phyloP scores from a whole-genome alignment of 1,140 invertebrate genomes.

The Aphis gossypii region DNA sequence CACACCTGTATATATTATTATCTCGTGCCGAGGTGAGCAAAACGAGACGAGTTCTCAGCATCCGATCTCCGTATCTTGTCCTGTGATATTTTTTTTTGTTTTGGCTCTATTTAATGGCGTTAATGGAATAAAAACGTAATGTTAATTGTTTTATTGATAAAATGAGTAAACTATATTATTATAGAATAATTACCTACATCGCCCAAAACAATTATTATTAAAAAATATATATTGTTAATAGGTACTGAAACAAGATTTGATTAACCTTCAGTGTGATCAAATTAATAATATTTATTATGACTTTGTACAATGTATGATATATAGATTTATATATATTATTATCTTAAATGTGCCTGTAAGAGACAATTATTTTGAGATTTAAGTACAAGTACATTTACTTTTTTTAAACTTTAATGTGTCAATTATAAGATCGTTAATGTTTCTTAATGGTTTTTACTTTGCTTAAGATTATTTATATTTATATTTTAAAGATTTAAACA shows the following conservation, averaged over 20 bases:
- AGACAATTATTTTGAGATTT: slow-evolving; percentile 5
- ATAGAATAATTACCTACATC: background rate
- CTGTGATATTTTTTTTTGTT: background rate
- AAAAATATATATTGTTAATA: slow-evolving; percentile 7
- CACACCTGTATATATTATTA: background rate
- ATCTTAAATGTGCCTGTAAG: background rate
- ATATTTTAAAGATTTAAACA: background rate
- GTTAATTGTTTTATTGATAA: background rate
- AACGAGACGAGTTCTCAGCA: background rate
- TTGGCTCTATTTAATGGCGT: background rate
- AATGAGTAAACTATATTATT: background rate
- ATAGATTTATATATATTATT: background rate
- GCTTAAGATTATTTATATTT: background rate
- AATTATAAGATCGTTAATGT: background rate
- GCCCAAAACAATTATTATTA: background rate
- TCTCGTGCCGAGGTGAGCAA: background rate
- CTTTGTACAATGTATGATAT: background rate
- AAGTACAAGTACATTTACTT: background rate
- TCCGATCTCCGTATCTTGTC: background rate
- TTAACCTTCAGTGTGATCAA: background rate
- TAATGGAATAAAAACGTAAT: background rate
- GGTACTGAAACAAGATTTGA: background rate
- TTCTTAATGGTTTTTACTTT: background rate
- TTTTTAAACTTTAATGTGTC: background rate
- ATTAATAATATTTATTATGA: background rate